phyloP scores from a whole-genome alignment of 1,140 invertebrate species.

The Zaprionus kolodkinae region DNA sequence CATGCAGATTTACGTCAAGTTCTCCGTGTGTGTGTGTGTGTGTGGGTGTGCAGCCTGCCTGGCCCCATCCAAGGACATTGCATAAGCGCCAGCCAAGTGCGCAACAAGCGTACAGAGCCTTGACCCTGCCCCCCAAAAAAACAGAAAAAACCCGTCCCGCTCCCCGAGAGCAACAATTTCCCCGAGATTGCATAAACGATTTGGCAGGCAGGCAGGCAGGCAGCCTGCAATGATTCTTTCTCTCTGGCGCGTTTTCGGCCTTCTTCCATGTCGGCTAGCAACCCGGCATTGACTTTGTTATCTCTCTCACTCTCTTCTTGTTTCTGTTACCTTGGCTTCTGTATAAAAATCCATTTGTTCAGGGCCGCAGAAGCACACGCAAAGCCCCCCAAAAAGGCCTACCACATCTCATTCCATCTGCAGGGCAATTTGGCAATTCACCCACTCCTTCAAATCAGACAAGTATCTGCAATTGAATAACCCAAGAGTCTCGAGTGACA shows the following conservation, averaged over 20 bases:
- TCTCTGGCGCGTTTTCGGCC: constrained; percentile 1
- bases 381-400: not conserved
- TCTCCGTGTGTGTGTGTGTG: constrained; percentile 9
- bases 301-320: constrained; percentile 1
- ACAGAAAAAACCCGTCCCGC: not conserved
- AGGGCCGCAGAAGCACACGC: constrained; percentile 31
- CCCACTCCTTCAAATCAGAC: not conserved
- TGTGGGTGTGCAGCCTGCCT: constrained; percentile 29
- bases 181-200: constrained; percentile 48
- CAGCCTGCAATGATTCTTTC: constrained; percentile 26
- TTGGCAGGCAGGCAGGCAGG: constrained; percentile 35
- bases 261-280: not conserved
- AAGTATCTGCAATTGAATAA: constrained; percentile 24
- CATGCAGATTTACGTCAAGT: constrained; percentile 75
- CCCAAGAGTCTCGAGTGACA: constrained; percentile 28
- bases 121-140: constrained; percentile 55
- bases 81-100: constrained; percentile 64
- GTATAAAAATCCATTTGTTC: constrained; percentile 42
- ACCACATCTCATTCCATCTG: not conserved
- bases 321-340: constrained; percentile 29
- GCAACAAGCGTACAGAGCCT: constrained; percentile 69
- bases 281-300: constrained; percentile 33
- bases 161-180: constrained; percentile 34
- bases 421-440: not conserved
- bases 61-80: constrained; percentile 65